These are phyloP conservation scores for Seriola rivoliana DNA, from an alignment of 2,113 vertebrate genomes.

Conservation along the genomic window DNA sequence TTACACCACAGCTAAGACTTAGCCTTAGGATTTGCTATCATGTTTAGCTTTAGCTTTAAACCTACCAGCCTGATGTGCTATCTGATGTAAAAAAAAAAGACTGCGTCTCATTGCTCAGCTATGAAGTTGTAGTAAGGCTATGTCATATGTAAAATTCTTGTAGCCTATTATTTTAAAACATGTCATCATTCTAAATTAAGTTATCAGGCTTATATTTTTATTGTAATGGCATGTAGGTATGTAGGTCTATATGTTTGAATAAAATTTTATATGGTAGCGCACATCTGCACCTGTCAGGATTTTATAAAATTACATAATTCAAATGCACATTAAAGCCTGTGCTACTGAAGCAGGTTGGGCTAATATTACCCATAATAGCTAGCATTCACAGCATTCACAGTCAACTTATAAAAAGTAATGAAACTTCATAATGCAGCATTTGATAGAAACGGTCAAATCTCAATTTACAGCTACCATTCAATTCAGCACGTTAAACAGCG, in stretches of 20 bases:
- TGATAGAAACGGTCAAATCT: not conserved
- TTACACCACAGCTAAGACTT: not conserved
- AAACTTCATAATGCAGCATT: not conserved
- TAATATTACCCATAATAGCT: not conserved
- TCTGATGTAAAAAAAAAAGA: too few species aligned
- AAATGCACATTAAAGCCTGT: not conserved
- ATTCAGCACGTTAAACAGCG: not conserved
- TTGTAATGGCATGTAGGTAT: too few species aligned
- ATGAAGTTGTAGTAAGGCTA: too few species aligned
- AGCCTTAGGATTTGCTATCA: too few species aligned
- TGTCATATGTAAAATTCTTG: too few species aligned
- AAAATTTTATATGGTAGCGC: not conserved
- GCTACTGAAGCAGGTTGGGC: not conserved
- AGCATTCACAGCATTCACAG: too few species aligned
- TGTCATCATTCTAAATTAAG: not conserved
- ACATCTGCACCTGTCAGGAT: not conserved
- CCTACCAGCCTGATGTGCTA: too few species aligned
- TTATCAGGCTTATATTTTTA: not conserved
- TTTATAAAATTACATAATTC: not conserved
- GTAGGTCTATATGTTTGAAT: not conserved
- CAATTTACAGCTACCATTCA: slow-evolving; percentile 10
- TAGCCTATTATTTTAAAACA: not conserved
- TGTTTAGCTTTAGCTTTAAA: too few species aligned
- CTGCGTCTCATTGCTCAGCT: too few species aligned
- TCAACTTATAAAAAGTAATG: not conserved